Conservation (phyloP, 2,797 vertebrate genomes). For the Emydoidea blandingii region DNA sequence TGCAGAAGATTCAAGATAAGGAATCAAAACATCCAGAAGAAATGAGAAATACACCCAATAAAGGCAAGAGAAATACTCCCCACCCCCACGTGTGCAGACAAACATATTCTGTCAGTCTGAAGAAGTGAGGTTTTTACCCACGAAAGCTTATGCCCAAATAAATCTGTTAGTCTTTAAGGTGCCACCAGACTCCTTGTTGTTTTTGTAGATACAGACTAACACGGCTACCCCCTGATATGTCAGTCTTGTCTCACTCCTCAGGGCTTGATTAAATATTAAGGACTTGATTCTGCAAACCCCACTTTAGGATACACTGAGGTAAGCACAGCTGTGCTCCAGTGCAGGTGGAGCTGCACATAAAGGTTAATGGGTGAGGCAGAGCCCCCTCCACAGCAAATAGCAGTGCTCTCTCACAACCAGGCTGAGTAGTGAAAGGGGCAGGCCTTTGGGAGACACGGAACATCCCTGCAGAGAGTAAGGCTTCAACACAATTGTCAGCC, state of each 20-base stretch:
- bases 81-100: rapidly evolving
- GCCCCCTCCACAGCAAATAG: rapidly evolving
- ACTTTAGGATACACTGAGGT: not conserved
- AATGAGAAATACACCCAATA: rapidly evolving
- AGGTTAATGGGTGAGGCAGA: not conserved
- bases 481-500: not conserved
- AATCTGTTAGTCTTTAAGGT: no score
- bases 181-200: no score
- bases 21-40: not conserved
- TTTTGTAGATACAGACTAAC: no score
- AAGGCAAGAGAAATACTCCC: rapidly evolving
- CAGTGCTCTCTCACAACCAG: not conserved
- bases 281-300: not conserved
- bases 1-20: not conserved
- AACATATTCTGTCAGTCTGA: not conserved
- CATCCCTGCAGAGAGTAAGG: not conserved
- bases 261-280: not conserved
- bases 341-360: rapidly evolving
- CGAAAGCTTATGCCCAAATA: no score
- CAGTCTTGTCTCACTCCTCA: rapidly evolving
- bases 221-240: not conserved
- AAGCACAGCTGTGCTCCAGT: not conserved
- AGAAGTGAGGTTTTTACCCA: no score
- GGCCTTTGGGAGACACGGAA: not conserved
- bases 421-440: rapidly evolving